Evolutionary conservation across 2,113 vertebrate genomes (phyloP), one percentile per base, ranked within the genome.

Genomic region (Platysteira castanea): DNA sequence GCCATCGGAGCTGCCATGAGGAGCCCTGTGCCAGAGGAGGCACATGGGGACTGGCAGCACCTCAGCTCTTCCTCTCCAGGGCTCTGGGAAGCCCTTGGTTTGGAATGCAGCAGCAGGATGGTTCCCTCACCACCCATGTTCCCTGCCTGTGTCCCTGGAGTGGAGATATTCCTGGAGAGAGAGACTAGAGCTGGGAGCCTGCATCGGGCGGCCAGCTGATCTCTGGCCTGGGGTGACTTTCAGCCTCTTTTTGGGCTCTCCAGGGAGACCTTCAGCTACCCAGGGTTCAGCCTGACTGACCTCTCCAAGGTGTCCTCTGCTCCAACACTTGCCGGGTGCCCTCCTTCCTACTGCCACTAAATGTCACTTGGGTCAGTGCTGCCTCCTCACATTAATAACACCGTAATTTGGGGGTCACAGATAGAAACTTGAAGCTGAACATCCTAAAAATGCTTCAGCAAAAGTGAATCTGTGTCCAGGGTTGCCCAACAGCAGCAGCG

Each of bases 281-380:
- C n/a, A 18, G 10, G n/a, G 60, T 37, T 49, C 47, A 73, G 64
- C 33, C 47, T 22, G 21, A 50, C 35, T 5, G 7, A 5, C 9
- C 15, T 10, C 30, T 59, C 21, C 1, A 15, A 28, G 33, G 37
- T 33, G 42, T 73, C 35, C 46, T 47, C 56, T 76, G 21, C 46
- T 42, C 53, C 7, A 2, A 3, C 41, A 10, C 11, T 1, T 0
- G 37, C 1, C 0, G 3, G 3, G 27, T 37, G 12, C 63, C 31
- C 24, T 71, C 44, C 1, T 31, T 27, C 37, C 47, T 10, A 4
- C n/a, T 5, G 22, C 37, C 65, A 22, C 5, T 2, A 18, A 52
- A 35, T 1, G 0, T 8, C 2, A 0, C 60, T 24, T 2, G 13
- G 54, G 35, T 4, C 13, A 8, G 6, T 39, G 61, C 61, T 69